A percentile compares a stretch with the other conserved stretches of the same genome.
These are phyloP conservation scores for Ditylenchus dipsaci DNA, from an alignment of 1,140 invertebrate genomes.

Conservation along the genomic window DNA sequence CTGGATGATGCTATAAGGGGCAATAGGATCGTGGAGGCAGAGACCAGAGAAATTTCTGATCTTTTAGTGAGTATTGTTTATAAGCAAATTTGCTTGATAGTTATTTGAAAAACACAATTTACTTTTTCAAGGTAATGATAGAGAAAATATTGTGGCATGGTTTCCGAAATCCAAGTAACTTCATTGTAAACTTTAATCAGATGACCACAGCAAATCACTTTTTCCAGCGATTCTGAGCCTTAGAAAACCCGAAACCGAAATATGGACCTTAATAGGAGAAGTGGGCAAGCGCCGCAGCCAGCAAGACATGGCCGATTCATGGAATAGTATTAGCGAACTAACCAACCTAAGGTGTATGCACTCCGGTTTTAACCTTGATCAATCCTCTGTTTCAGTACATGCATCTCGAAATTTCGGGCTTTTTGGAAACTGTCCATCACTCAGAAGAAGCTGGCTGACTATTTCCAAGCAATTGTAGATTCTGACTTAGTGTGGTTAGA, in stretches of 20 bases:
- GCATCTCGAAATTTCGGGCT: neutral
- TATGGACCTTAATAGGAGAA: neutral
- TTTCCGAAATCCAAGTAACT: slow-evolving; percentile 3
- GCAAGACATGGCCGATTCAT: no score
- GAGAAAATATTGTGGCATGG: slow-evolving; percentile 23
- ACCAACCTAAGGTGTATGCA: no score
- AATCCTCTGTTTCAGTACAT: no score
- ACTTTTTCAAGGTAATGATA: slow-evolving; percentile 8
- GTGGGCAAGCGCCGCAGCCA: neutral
- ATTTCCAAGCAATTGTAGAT: slow-evolving; percentile 9
- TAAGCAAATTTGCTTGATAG: neutral
- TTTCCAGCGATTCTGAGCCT: neutral
- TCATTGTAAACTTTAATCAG: neutral
- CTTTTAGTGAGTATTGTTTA: slow-evolving; percentile 3
- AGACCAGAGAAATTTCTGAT: slow-evolving; percentile 15
- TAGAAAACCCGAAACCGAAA: neutral
- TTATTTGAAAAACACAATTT: no score
- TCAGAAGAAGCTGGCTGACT: slow-evolving; percentile 17
- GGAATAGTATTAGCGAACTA: no score
- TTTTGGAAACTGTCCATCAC: slow-evolving; percentile 19
- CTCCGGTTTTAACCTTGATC: no score
- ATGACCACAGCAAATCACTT: neutral
- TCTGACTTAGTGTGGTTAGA: neutral
- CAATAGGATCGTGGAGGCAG: slow-evolving; percentile 10
- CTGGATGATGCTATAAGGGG: slow-evolving; percentile 21